Evolutionary conservation across 2,888 invertebrate genomes (phyloP).

Genomic region (Troides aeacus): DNA sequence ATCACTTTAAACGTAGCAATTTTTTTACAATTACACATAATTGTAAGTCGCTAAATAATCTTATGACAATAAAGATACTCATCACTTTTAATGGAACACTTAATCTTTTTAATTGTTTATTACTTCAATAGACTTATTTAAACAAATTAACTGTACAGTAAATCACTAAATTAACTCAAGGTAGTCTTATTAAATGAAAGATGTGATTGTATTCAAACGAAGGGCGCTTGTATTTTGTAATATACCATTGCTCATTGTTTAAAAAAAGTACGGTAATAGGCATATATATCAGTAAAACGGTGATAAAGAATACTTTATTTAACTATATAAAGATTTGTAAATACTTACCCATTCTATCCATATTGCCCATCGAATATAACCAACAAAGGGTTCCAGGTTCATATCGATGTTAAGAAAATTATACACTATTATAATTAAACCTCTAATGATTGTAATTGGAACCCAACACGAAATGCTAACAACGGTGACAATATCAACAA

Average conservation of each 20-base stretch:
- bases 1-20: background rate
- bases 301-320: background rate
- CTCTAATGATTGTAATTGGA: conserved; percentile 58
- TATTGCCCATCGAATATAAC: conserved; percentile 50
- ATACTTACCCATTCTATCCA: conserved; percentile 56
- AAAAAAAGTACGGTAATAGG: background rate
- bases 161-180: too few species aligned
- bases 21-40: background rate
- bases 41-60: too few species aligned
- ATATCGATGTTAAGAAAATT: conserved; percentile 43
- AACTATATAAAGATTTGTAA: background rate
- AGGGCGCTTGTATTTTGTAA: too few species aligned
- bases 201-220: too few species aligned
- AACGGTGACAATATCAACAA: conserved; percentile 35
- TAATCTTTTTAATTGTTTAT: too few species aligned
- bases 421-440: conserved; percentile 49
- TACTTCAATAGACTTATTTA: too few species aligned
- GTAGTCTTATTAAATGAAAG: too few species aligned
- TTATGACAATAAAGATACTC: too few species aligned
- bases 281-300: background rate
- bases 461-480: conserved; percentile 63
- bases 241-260: too few species aligned
- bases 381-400: conserved; percentile 42
- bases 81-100: background rate
- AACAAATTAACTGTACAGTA: too few species aligned